These are phyloP conservation scores for Myiagra hebetior DNA, from an alignment of 2,113 vertebrate genomes.

Conservation along the genomic window DNA sequence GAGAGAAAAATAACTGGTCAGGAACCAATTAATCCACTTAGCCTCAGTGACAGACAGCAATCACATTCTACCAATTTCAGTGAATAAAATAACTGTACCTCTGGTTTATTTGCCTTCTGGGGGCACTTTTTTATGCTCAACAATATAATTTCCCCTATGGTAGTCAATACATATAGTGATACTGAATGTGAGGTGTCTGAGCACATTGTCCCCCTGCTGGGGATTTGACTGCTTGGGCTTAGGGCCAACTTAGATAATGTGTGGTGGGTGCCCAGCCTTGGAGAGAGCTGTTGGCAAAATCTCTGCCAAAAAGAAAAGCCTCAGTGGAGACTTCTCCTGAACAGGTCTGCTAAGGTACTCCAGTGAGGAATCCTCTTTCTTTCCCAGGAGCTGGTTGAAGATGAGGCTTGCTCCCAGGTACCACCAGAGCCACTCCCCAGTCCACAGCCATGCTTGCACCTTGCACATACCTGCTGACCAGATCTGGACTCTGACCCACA, in stretches of 20 bases:
- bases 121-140: neutral
- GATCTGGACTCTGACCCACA: fast-evolving
- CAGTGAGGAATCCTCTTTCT: fast-evolving
- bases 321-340: neutral
- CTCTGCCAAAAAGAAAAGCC: neutral
- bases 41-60: neutral
- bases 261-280: fast-evolving
- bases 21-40: neutral
- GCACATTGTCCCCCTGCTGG: neutral
- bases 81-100: neutral
- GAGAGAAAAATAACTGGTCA: neutral
- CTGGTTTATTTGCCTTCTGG: neutral
- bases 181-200: neutral
- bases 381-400: neutral
- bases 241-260: neutral
- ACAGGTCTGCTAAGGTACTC: fast-evolving
- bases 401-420: fast-evolving
- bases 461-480: fast-evolving
- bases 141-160: neutral
- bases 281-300: neutral
- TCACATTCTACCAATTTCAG: neutral
- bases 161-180: neutral
- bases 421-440: neutral
- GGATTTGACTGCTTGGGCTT: neutral
- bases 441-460: fast-evolving